These are phyloP conservation scores for Xylota sylvarum DNA, from an alignment of 2,888 invertebrate species.

Conservation along the genomic window DNA sequence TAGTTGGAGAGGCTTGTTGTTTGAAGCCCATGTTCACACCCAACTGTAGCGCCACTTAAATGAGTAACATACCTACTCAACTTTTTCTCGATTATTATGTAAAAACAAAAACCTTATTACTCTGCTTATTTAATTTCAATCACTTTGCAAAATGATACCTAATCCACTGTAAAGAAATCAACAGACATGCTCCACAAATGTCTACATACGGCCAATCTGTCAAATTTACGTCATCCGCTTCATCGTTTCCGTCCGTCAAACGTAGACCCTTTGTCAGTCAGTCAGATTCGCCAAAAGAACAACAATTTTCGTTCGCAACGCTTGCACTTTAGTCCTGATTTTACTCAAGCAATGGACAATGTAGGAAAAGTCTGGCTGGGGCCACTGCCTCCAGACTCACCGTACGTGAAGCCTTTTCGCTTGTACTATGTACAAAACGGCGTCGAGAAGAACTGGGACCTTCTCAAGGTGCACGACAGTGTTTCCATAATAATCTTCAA, in stretches of 20 bases:
- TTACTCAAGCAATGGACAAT: slow-evolving; percentile 82
- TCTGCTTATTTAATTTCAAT: too few relatives aligned
- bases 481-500: slow-evolving; percentile 95
- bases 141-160: too few relatives aligned
- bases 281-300: slow-evolving; percentile 7
- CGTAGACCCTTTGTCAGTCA: neutral
- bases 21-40: too few relatives aligned
- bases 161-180: neutral
- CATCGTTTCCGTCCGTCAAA: slow-evolving; percentile 8
- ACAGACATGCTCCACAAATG: neutral
- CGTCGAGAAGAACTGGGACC: slow-evolving; percentile 91
- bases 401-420: slow-evolving; percentile 91
- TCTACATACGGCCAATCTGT: slow-evolving; percentile 1
- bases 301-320: slow-evolving; percentile 66
- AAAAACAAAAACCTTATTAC: too few relatives aligned
- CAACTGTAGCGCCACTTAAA: too few relatives aligned
- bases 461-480: slow-evolving; percentile 93
- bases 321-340: slow-evolving; percentile 6
- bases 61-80: too few relatives aligned
- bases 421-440: slow-evolving; percentile 92
- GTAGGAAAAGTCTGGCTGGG: slow-evolving; percentile 83
- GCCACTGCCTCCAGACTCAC: slow-evolving; percentile 88
- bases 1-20: too few relatives aligned
- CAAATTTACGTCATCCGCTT: neutral
- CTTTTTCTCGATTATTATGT: too few relatives aligned